Evolutionary conservation across 2,113 vertebrate genomes (phyloP).

Genomic region (Charadrius vociferus): DNA sequence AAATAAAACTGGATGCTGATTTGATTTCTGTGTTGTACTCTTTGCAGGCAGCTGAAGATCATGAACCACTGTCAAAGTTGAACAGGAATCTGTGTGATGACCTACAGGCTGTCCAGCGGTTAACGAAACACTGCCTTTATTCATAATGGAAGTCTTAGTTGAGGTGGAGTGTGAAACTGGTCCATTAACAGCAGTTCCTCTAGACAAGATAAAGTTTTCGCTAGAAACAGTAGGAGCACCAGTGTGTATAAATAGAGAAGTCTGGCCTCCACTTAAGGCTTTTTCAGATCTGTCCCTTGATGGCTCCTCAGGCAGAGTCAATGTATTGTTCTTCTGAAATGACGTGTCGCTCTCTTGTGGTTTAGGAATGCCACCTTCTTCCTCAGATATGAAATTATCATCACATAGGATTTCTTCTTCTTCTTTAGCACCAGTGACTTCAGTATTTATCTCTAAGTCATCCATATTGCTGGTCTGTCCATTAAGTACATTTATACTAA

Average conservation of each 20-base stretch:
- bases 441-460: slow-evolving; percentile 82
- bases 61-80: slow-evolving; percentile 84
- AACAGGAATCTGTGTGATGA: slow-evolving; percentile 81
- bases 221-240: slow-evolving; percentile 89
- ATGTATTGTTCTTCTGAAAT: slow-evolving; percentile 82
- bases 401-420: slow-evolving; percentile 81
- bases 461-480: slow-evolving; percentile 83
- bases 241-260: slow-evolving; percentile 88
- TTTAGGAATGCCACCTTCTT: slow-evolving; percentile 82
- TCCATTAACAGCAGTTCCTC: slow-evolving; percentile 95
- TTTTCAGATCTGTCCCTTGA: slow-evolving; percentile 90
- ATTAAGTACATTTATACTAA: slow-evolving; percentile 81
- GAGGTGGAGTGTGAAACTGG: slow-evolving; percentile 93
- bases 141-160: slow-evolving; percentile 88
- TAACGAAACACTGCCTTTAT: slow-evolving; percentile 86
- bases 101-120: slow-evolving; percentile 83
- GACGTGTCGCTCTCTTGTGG: slow-evolving; percentile 81
- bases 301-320: slow-evolving; percentile 83
- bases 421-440: slow-evolving; percentile 85
- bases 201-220: slow-evolving; percentile 87
- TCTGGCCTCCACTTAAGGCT: slow-evolving; percentile 96
- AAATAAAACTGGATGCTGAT: slow-evolving; percentile 86
- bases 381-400: slow-evolving; percentile 80
- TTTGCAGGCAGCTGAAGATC: slow-evolving; percentile 82
- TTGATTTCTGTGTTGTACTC: slow-evolving; percentile 86